Percentiles rank a stretch among this genome's conserved stretches.
Evolutionary conservation across 1,140 invertebrate species (phyloP).

Genomic region (Orchesella cincta): DNA sequence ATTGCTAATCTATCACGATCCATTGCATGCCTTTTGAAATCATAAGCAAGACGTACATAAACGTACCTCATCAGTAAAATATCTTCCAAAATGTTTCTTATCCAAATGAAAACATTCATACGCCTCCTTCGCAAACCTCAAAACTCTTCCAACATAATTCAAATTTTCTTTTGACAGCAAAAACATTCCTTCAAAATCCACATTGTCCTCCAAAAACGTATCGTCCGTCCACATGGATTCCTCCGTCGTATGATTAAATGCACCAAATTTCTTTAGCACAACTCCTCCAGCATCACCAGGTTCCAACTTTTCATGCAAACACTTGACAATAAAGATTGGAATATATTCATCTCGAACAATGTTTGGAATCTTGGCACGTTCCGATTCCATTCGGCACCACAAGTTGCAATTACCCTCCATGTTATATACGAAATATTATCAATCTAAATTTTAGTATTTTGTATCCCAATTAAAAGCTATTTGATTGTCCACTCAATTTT

Average conservation of each 20-base stretch:
- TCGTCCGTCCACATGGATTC: slow-evolving; percentile 9
- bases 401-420: not conserved
- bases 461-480: too few species aligned
- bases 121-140: slow-evolving; percentile 10
- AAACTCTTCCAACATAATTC: not conserved
- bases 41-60: too few species aligned
- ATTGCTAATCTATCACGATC: not conserved
- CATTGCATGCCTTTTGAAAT: too few species aligned
- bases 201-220: not conserved
- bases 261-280: not conserved
- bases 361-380: slow-evolving; percentile 7
- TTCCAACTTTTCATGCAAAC: not conserved
- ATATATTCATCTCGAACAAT: not conserved
- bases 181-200: slow-evolving; percentile 14
- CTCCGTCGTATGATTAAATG: too few species aligned
- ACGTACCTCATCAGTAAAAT: not conserved
- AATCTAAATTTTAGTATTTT: too few species aligned
- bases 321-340: slow-evolving; percentile 2
- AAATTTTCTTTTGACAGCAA: not conserved
- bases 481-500: too few species aligned
- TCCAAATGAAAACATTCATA: not conserved
- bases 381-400: not conserved
- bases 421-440: too few species aligned
- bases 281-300: not conserved
- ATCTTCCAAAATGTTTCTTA: not conserved